Conservation (phyloP, 2,113 vertebrate genomes). For the Sula dactylatra region DNA sequence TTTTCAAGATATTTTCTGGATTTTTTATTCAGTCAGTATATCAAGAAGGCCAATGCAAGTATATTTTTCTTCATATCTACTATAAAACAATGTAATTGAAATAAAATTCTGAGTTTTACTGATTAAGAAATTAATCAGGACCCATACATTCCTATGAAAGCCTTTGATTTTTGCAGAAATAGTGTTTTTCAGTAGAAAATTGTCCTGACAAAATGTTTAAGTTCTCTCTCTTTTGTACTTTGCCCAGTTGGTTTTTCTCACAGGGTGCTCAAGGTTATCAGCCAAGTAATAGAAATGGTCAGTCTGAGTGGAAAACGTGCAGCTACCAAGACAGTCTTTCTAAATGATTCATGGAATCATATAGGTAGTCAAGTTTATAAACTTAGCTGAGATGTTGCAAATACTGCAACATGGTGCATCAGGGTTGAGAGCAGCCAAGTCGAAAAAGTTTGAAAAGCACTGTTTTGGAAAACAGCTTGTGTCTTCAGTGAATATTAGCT, state of each 20-base stretch:
- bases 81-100: neutral
- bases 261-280: neutral
- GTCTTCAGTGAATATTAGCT: neutral
- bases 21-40: neutral
- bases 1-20: neutral
- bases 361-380: neutral
- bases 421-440: neutral
- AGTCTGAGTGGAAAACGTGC: neutral
- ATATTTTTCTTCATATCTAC: neutral
- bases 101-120: neutral
- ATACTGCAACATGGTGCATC: accelerated
- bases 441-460: neutral
- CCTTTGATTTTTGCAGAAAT: neutral
- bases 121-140: neutral
- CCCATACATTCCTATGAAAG: neutral
- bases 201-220: neutral
- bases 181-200: neutral
- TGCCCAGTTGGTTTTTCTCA: neutral
- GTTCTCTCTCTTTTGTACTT: neutral
- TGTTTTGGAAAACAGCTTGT: neutral
- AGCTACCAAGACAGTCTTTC: neutral
- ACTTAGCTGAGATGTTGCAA: neutral
- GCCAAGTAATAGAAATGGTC: neutral
- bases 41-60: neutral
- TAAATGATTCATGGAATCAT: neutral